Conservation (phyloP, 2,113 vertebrate species). For the Leptobrachium ailaonicum region DNA sequence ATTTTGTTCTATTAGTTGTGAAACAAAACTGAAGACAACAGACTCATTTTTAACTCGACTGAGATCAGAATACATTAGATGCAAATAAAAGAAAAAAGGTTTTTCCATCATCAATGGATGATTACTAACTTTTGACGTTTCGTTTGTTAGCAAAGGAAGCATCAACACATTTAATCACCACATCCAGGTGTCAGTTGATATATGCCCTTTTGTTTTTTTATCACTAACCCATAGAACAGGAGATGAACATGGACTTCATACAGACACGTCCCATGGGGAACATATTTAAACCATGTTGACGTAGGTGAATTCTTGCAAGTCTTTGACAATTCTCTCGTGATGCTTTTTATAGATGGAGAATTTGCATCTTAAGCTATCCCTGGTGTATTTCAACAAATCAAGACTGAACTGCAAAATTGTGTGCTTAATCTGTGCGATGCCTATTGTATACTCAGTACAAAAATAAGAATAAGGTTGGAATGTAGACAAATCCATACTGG, state of each 20-base stretch:
- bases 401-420: constrained; percentile 20
- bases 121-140: no score
- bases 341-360: constrained; percentile 40
- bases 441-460: constrained; percentile 30
- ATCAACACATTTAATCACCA: neutral
- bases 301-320: constrained; percentile 40
- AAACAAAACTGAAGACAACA: no score
- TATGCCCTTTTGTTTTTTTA: neutral
- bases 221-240: neutral
- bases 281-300: constrained; percentile 40
- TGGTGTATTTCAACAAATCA: constrained; percentile 46
- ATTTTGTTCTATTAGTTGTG: no score
- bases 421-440: constrained; percentile 30
- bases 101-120: no score
- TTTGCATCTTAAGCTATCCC: constrained; percentile 45
- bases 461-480: constrained; percentile 30
- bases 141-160: no score
- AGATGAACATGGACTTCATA: constrained; percentile 10
- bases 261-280: constrained; percentile 21
- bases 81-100: no score
- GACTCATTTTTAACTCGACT: no score
- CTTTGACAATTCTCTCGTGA: constrained; percentile 33
- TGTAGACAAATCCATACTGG: constrained; percentile 29
- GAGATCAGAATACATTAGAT: no score
- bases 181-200: constrained; percentile 13